phyloP scores from a whole-genome alignment of 2,113 vertebrate genomes.

The Entelurus aequoreus region DNA sequence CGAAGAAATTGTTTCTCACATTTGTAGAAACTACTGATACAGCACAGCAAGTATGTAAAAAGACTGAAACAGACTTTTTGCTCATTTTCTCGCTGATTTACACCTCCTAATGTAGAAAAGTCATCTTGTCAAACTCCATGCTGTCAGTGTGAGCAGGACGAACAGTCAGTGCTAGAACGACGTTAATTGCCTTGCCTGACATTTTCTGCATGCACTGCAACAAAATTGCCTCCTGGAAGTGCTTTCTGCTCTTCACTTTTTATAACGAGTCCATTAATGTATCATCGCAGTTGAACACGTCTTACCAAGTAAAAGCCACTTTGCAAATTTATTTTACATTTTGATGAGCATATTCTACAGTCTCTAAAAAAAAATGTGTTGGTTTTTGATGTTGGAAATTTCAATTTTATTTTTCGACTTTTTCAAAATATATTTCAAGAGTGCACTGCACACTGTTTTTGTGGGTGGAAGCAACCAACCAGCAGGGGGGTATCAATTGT shows the following conservation, averaged over 20 bases:
- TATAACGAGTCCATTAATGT: slow-evolving; percentile 34
- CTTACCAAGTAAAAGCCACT: slow-evolving; percentile 21
- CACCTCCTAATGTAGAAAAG: background rate
- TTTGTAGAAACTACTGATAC: slow-evolving; percentile 15
- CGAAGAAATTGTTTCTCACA: slow-evolving; percentile 7
- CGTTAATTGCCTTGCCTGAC: slow-evolving; percentile 20
- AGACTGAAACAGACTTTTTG: slow-evolving; percentile 30
- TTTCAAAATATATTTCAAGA: background rate
- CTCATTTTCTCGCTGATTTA: slow-evolving; percentile 23
- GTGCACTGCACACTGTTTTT: slow-evolving; percentile 2
- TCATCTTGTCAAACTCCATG: background rate
- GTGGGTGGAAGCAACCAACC: slow-evolving; percentile 20
- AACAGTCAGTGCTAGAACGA: background rate
- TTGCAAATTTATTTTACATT: slow-evolving; percentile 6
- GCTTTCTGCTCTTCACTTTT: slow-evolving; percentile 15
- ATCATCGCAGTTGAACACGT: slow-evolving; percentile 19
- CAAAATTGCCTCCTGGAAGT: slow-evolving; percentile 34
- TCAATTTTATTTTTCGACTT: background rate
- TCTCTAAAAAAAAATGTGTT: background rate
- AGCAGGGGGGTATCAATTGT: slow-evolving; percentile 62
- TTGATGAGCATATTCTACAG: background rate
- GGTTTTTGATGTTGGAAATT: no score
- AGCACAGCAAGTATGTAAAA: slow-evolving; percentile 14
- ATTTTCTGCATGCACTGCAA: slow-evolving; percentile 14
- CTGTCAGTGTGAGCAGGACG: background rate